A percentile compares a stretch with the other conserved stretches of the same genome.
Evolutionary conservation across 2,888 invertebrate genomes (phyloP).

Genomic region (Thera obeliscata): DNA sequence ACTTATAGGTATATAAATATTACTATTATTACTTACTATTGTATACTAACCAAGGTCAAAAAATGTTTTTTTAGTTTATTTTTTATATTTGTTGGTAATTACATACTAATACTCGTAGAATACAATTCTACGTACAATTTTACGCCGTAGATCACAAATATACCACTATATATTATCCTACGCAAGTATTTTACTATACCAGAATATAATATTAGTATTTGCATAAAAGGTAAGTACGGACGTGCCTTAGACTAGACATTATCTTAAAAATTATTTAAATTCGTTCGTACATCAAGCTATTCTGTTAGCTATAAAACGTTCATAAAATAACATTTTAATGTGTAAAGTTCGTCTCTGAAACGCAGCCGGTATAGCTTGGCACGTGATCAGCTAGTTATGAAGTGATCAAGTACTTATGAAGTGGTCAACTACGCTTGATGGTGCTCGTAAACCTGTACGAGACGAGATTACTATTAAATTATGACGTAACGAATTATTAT

Average conservation of each 20-base stretch:
- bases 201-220: no score
- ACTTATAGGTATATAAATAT: no score
- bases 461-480: background rate
- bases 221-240: no score
- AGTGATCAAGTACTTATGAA: background rate
- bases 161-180: no score
- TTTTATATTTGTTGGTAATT: no score
- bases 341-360: background rate
- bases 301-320: background rate
- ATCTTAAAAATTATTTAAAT: no score
- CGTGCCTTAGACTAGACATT: no score
- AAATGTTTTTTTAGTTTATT: no score
- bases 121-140: background rate
- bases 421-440: background rate
- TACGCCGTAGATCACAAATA: background rate
- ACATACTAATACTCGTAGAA: no score
- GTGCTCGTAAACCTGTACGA: background rate
- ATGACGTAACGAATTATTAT: background rate
- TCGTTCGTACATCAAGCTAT: background rate
- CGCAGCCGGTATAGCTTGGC: background rate
- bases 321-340: background rate
- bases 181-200: background rate
- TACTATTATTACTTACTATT: no score
- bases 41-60: no score
- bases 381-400: constrained; percentile 4